Evolutionary conservation across 2,888 invertebrate species (phyloP), one percentile per base, ranked within the genome.

Genomic region (Aphrophora alni): DNA sequence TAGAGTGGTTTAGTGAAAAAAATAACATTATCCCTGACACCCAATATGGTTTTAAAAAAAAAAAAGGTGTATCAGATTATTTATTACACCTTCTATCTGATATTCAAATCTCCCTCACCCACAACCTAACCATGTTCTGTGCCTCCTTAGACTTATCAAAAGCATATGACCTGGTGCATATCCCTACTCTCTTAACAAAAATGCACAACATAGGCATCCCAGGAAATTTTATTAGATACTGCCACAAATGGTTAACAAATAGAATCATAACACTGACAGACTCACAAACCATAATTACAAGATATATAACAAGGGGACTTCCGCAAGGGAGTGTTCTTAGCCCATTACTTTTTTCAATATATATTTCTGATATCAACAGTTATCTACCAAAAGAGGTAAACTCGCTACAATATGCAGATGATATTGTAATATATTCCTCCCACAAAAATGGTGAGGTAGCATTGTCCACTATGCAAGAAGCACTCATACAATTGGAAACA

Each of bases 331-430:
- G 7, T 28, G 28, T 28, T 2, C 33, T 73, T 7, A 38, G 44
- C 26, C 75, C 75, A 26, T n/a, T 33, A 7, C 21, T 51, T 1
- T 75, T 75, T 51, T 17, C 75, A 2, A 38, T 75, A 24, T 51
- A 75, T 27, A 24, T 51, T 5, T 27, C 38, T 28, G 75, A 75
- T 5, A 75, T 75, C 0, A 75, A 75, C 25, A n/a, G 24, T 17
- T 14, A 17, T 3, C 8, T 75, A 44, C 24, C 59, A 25, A 10
- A 44, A 21, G n/a, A 25, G 12, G 75, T 75, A 1, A 24, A 12
- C 2, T 75, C 75, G 1, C 27, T 75, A 12, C 75, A 75, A 21
- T 75, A 75, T 27, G 75, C 75, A 27, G 75, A 75, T 25, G 75
- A 75, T 26, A 25, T 75, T 24, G 3, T 7, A 14, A 12, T 75